Evolutionary conservation across 2,888 invertebrate genomes (phyloP).

Genomic region (Drosophila seclusa): DNA sequence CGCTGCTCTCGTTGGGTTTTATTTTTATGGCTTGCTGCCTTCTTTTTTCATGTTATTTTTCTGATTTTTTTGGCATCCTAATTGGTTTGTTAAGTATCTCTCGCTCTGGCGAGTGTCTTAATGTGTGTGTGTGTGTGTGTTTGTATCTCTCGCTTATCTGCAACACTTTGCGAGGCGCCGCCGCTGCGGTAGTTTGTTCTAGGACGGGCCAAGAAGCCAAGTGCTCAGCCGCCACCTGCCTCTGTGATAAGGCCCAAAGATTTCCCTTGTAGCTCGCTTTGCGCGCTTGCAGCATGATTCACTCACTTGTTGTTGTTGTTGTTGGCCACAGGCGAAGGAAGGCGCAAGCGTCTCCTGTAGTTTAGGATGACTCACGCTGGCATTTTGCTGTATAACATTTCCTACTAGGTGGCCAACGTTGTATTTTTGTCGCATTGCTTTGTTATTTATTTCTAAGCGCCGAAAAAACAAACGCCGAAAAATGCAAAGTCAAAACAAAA

Average conservation of each 20-base stretch:
- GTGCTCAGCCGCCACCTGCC: constrained; percentile 40
- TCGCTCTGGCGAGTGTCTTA: constrained; percentile 16
- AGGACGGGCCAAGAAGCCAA: constrained; percentile 49
- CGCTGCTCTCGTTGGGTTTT: constrained; percentile 34
- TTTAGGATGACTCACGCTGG: constrained; percentile 55
- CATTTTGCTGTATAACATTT: constrained; percentile 28
- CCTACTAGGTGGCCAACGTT: constrained; percentile 56
- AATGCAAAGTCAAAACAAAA: constrained; percentile 14
- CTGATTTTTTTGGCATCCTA: constrained; percentile 69
- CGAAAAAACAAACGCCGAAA: constrained; percentile 5
- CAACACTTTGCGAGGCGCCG: constrained; percentile 68
- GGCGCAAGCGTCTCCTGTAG: constrained; percentile 17
- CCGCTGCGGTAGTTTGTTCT: constrained; percentile 56
- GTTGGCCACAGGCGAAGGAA: constrained; percentile 10
- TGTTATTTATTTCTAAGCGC: constrained; percentile 9
- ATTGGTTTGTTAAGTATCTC: constrained; percentile 77
- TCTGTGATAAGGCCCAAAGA: constrained; percentile 61
- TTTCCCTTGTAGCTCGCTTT: constrained; percentile 43
- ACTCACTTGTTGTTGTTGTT: constrained; percentile 21
- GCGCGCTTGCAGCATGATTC: constrained; percentile 66
- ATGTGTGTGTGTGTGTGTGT: constrained; percentile 26
- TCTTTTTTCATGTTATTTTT: constrained; percentile 24
- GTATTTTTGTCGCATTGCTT: constrained; percentile 50
- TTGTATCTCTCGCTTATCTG: constrained; percentile 52
- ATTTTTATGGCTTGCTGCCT: constrained; percentile 72